Conservation (phyloP, 2,888 invertebrate species). For the Ptychoptera albimana region DNA sequence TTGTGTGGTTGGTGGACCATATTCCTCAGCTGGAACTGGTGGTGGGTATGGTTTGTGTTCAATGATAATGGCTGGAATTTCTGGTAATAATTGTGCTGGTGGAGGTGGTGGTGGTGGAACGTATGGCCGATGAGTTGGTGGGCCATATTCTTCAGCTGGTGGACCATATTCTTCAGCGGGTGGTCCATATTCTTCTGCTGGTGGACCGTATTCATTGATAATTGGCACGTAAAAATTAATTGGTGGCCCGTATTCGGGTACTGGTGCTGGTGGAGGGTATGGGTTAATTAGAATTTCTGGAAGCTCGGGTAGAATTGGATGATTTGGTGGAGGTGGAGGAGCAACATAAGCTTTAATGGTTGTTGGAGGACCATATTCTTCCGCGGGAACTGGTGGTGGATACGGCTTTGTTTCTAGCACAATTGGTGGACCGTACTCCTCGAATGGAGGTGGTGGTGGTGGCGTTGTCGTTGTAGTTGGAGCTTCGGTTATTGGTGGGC, state of each 20-base stretch:
- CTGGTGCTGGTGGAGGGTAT: slow-evolving; percentile 9
- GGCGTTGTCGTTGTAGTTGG: slow-evolving; percentile 10
- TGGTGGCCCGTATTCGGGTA: slow-evolving; percentile 10
- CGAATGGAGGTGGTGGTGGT: slow-evolving; percentile 13
- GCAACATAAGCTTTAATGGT: slow-evolving; percentile 2
- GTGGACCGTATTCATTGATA: not conserved
- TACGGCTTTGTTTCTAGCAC: slow-evolving; percentile 3
- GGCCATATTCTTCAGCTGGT: not conserved
- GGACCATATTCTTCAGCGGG: not conserved
- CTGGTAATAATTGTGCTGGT: not conserved
- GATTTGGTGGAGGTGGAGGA: slow-evolving; percentile 6
- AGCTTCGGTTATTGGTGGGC: slow-evolving; percentile 5
- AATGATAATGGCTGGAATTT: no score
- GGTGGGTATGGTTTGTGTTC: slow-evolving; percentile 11
- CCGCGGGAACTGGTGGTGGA: slow-evolving; percentile 4
- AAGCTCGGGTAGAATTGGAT: slow-evolving; percentile 6
- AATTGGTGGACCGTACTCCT: not conserved
- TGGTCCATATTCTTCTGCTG: not conserved
- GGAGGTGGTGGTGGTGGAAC: not conserved
- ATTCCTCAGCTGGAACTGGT: slow-evolving; percentile 5
- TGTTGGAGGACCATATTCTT: slow-evolving; percentile 2
- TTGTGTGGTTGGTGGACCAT: slow-evolving; percentile 7
- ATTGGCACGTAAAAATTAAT: slow-evolving; percentile 11
- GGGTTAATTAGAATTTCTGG: slow-evolving; percentile 8
- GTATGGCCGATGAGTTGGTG: not conserved